Percentiles rank a stretch among this genome's conserved stretches.
Conservation (phyloP, 2,797 vertebrate genomes). For the Carapus acus region DNA sequence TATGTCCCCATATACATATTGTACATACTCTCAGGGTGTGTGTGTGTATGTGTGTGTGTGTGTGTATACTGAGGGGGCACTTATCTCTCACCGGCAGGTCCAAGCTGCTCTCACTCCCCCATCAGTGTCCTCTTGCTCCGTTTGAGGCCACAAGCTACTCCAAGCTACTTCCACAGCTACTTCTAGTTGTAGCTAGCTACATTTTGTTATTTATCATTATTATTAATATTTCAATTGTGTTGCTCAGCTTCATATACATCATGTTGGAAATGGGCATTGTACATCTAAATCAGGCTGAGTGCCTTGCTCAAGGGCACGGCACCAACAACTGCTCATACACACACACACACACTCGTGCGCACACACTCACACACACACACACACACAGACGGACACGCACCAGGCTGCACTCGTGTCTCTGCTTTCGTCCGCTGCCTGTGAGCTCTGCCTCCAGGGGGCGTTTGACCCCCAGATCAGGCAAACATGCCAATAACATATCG, state of each 20-base stretch:
- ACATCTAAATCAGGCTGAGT: no score
- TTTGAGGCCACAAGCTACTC: not conserved
- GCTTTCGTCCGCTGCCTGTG: slow-evolving; percentile 3
- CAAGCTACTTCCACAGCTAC: no score
- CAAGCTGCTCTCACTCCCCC: slow-evolving; percentile 15
- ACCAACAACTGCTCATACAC: no score
- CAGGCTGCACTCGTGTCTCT: not conserved
- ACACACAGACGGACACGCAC: no score
- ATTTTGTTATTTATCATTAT: no score
- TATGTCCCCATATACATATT: slow-evolving; percentile 54
- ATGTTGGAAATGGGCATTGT: no score
- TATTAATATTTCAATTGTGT: no score
- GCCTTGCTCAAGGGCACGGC: no score
- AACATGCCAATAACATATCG: slow-evolving; percentile 31
- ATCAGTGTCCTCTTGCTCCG: slow-evolving; percentile 6
- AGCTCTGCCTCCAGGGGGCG: slow-evolving; percentile 27
- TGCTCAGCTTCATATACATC: no score
- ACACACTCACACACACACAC: no score
- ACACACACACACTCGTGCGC: no score
- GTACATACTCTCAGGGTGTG: slow-evolving; percentile 41
- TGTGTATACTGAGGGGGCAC: slow-evolving; percentile 42
- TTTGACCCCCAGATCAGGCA: slow-evolving; percentile 17
- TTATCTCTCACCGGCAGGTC: slow-evolving; percentile 61
- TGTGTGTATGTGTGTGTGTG: slow-evolving; percentile 30
- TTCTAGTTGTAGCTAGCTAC: no score